Evolutionary conservation across 2,888 invertebrate genomes (phyloP).

Genomic region (Hypsopygia costalis): DNA sequence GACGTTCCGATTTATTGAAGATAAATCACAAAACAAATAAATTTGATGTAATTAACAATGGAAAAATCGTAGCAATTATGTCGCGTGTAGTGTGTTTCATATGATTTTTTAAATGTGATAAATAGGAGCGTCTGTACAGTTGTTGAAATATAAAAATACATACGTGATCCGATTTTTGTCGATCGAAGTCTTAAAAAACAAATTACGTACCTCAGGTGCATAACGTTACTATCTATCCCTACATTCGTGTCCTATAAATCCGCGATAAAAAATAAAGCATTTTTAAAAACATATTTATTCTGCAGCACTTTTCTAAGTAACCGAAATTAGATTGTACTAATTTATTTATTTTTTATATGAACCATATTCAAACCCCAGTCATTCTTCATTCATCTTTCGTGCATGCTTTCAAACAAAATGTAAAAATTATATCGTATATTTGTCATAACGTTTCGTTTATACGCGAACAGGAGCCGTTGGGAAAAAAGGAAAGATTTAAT

Average conservation of each 20-base stretch:
- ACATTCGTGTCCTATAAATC: not conserved
- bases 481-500: constrained; percentile 73
- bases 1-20: constrained; percentile 14
- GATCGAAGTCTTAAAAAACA: not conserved
- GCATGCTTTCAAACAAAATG: not conserved
- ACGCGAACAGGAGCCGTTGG: constrained; percentile 55
- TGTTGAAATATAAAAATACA: constrained; percentile 12
- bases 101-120: not conserved
- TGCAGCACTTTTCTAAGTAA: not conserved
- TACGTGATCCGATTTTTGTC: constrained; percentile 14
- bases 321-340: no score
- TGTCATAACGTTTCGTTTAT: no score
- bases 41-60: no score
- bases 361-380: not conserved
- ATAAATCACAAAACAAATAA: constrained; percentile 20
- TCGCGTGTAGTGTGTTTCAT: no score
- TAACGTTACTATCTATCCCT: not conserved
- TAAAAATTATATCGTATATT: constrained; percentile 1
- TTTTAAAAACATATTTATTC: not conserved
- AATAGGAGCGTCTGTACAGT: not conserved
- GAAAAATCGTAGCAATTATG: no score
- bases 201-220: not conserved
- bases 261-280: not conserved
- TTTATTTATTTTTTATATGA: no score
- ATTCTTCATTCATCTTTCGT: constrained; percentile 1